Evolutionary conservation across 2,797 vertebrate species (phyloP).

Genomic region (Poecilia picta): DNA sequence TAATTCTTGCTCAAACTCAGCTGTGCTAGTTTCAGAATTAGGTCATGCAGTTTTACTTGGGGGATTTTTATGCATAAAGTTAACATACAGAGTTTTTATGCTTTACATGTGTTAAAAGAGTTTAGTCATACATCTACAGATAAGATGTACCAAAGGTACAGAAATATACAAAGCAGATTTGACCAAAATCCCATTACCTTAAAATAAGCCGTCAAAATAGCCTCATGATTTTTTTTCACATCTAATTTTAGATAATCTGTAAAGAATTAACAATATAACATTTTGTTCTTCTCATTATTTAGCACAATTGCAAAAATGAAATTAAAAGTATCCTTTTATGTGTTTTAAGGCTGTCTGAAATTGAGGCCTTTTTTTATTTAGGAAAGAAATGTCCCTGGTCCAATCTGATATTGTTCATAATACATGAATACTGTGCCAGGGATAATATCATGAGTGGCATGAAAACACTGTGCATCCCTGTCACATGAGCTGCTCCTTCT

Average conservation of each 20-base stretch:
- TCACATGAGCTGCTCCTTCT: not conserved
- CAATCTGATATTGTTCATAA: not conserved
- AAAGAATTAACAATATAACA: not conserved
- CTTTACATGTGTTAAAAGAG: conserved; percentile 28
- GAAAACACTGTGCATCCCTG: not conserved
- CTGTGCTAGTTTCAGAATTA: conserved; percentile 55
- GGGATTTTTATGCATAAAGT: conserved; percentile 15
- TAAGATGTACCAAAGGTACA: conserved; percentile 21
- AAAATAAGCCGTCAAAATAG: not conserved
- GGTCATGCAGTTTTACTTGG: conserved; percentile 29
- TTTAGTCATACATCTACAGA: conserved; percentile 24
- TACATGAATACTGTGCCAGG: not conserved
- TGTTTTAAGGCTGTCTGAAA: not conserved
- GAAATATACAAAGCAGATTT: not conserved
- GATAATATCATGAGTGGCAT: not conserved
- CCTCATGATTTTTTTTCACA: not conserved
- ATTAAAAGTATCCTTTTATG: not conserved
- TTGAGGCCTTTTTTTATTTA: not conserved
- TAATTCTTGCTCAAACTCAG: conserved; percentile 51
- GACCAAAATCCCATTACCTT: no score
- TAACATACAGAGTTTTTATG: conserved; percentile 17
- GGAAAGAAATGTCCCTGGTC: not conserved
- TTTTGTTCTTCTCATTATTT: not conserved
- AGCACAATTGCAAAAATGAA: not conserved
- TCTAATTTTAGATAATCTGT: no score